A percentile compares a stretch with the other conserved stretches of the same genome.
Evolutionary conservation across 2,797 vertebrate species (phyloP).

Genomic region (Enteromius anoplus): DNA sequence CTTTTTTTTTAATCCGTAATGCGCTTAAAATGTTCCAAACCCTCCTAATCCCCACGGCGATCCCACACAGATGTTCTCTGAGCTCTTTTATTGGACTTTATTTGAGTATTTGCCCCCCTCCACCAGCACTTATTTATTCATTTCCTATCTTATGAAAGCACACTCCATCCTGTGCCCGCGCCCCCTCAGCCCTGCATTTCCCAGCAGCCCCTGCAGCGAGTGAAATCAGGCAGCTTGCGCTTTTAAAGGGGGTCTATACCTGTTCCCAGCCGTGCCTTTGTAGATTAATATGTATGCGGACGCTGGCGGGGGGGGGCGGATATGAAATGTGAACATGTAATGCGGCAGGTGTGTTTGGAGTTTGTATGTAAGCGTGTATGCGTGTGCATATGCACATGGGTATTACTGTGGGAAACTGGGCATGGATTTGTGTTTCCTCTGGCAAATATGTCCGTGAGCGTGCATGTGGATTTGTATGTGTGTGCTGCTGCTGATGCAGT

Average conservation of each 20-base stretch:
- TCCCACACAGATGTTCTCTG: slow-evolving; percentile 70
- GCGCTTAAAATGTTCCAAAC: slow-evolving; percentile 73
- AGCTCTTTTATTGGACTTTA: slow-evolving; percentile 69
- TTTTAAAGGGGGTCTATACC: slow-evolving; percentile 50
- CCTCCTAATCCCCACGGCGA: slow-evolving; percentile 68
- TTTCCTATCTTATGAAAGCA: slow-evolving; percentile 68
- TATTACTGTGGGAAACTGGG: slow-evolving; percentile 46
- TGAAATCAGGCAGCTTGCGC: slow-evolving; percentile 30
- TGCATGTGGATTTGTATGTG: slow-evolving; percentile 37
- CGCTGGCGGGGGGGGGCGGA: slow-evolving; percentile 45
- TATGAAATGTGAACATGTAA: slow-evolving; percentile 64
- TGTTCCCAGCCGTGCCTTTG: slow-evolving; percentile 54
- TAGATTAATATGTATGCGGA: slow-evolving; percentile 67
- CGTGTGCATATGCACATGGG: slow-evolving; percentile 40
- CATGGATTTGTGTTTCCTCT: slow-evolving; percentile 60
- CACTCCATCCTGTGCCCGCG: slow-evolving; percentile 56
- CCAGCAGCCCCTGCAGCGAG: slow-evolving; percentile 49
- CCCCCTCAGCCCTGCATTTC: slow-evolving; percentile 50
- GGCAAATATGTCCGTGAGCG: slow-evolving; percentile 11
- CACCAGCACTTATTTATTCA: slow-evolving; percentile 63
- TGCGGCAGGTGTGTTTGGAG: slow-evolving; percentile 38
- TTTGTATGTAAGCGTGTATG: slow-evolving; percentile 21
- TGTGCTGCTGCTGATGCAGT: not conserved
- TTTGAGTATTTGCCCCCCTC: slow-evolving; percentile 58
- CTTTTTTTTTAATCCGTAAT: slow-evolving; percentile 72